Evolutionary conservation across 2,888 invertebrate genomes (phyloP).

Genomic region (Spatulosminthurus flaviceps): DNA sequence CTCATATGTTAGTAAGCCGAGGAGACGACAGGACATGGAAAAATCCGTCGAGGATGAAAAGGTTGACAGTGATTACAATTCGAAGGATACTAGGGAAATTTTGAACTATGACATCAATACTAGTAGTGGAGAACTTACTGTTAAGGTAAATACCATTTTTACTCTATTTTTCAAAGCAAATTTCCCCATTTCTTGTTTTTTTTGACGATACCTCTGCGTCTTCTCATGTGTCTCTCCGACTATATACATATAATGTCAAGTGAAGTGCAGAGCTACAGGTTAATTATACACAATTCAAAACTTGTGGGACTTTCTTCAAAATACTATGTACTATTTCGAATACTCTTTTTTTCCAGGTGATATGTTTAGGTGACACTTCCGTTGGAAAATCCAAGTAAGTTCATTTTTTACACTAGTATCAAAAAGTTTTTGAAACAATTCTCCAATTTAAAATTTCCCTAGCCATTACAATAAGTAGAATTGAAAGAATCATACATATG

Average conservation of each 20-base stretch:
- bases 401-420: background rate
- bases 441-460: too few species aligned
- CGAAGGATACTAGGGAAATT: constrained; percentile 49
- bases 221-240: too few species aligned
- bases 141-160: constrained; percentile 67
- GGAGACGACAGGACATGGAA: constrained; percentile 40
- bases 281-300: too few species aligned
- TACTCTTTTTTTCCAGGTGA: constrained; percentile 65
- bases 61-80: constrained; percentile 39
- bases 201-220: too few species aligned
- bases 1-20: constrained; percentile 32
- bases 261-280: too few species aligned
- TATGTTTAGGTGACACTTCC: constrained; percentile 71
- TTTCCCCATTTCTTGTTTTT: background rate
- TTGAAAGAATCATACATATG: too few species aligned
- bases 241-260: too few species aligned
- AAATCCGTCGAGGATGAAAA: constrained; percentile 31
- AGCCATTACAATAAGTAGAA: too few species aligned
- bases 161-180: background rate
- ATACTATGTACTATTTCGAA: too few species aligned
- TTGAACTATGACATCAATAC: constrained; percentile 58
- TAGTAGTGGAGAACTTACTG: constrained; percentile 62
- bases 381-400: constrained; percentile 71
- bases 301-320: too few species aligned
- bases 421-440: too few species aligned